phyloP scores from a whole-genome alignment of 2,888 invertebrate species.

The Spilarctia lutea region DNA sequence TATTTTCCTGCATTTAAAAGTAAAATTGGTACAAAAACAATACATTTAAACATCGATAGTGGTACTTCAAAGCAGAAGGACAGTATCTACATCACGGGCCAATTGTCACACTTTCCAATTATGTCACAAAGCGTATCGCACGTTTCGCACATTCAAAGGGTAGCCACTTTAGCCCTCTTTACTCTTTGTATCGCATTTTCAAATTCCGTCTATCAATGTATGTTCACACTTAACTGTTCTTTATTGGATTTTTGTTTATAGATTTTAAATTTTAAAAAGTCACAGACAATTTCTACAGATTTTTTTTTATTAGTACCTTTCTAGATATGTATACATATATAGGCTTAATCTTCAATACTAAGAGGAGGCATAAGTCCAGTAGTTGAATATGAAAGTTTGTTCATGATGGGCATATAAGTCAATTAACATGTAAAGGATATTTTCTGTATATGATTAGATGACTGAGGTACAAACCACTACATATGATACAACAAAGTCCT shows the following conservation, averaged over 20 bases:
- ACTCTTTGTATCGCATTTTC: constrained; percentile 68
- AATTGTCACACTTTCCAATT: constrained; percentile 75
- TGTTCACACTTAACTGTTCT: constrained; percentile 40
- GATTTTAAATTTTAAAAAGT: too few species aligned
- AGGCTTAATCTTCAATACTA: too few species aligned
- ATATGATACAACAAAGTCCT: too few species aligned
- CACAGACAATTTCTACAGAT: too few species aligned
- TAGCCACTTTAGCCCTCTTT: constrained; percentile 71
- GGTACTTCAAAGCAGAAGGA: constrained; percentile 62
- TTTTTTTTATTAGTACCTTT: too few species aligned
- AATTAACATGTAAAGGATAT: too few species aligned
- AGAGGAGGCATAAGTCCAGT: too few species aligned
- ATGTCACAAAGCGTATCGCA: constrained; percentile 64
- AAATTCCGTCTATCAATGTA: constrained; percentile 56
- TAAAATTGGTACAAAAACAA: constrained; percentile 40
- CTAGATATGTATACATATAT: too few species aligned
- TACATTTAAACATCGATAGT: constrained; percentile 29
- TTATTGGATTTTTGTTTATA: neutral
- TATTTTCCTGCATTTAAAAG: constrained; percentile 31
- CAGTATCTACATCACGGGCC: constrained; percentile 68
- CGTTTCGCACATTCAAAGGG: constrained; percentile 70
- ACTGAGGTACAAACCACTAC: too few species aligned
- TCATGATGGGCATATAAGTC: too few species aligned
- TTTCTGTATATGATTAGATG: too few species aligned
- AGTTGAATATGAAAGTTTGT: too few species aligned